Conservation (phyloP, 2,113 vertebrate genomes). For the Misgurnus anguillicaudatus region DNA sequence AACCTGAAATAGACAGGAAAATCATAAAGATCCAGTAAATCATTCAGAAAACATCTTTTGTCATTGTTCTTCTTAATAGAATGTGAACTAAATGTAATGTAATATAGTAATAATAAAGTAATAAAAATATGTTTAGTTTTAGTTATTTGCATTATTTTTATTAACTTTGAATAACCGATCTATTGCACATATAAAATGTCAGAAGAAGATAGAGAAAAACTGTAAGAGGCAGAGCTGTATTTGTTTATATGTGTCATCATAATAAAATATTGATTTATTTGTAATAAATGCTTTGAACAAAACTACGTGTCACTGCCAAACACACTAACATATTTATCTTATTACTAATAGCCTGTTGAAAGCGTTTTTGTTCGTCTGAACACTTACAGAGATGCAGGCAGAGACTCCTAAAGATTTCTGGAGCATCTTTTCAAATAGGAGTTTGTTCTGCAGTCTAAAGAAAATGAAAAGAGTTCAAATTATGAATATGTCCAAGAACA, state of each 20-base stretch:
- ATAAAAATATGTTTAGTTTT: no score
- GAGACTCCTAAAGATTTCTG: conserved; percentile 89
- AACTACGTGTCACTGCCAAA: conserved; percentile 4
- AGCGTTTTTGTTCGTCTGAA: not conserved
- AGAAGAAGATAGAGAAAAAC: conserved; percentile 7
- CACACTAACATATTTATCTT: conserved; percentile 2
- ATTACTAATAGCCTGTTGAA: conserved; percentile 32
- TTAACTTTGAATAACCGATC: no score
- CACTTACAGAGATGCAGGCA: conserved; percentile 87
- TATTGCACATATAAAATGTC: no score
- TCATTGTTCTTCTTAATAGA: not conserved
- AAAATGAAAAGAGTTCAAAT: conserved; percentile 39
- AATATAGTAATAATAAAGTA: not conserved
- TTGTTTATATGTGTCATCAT: not conserved
- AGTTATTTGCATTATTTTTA: no score
- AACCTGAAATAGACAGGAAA: conserved; percentile 71
- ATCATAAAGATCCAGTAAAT: not conserved
- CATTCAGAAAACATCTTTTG: not conserved
- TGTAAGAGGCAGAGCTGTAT: not conserved
- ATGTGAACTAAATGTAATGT: not conserved
- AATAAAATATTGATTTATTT: not conserved
- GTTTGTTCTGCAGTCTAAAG: conserved; percentile 78
- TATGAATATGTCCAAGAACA: not conserved
- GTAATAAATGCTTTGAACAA: not conserved
- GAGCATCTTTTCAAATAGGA: conserved; percentile 74